phyloP scores from a whole-genome alignment of 2,888 invertebrate genomes.

The Nezara viridula region DNA sequence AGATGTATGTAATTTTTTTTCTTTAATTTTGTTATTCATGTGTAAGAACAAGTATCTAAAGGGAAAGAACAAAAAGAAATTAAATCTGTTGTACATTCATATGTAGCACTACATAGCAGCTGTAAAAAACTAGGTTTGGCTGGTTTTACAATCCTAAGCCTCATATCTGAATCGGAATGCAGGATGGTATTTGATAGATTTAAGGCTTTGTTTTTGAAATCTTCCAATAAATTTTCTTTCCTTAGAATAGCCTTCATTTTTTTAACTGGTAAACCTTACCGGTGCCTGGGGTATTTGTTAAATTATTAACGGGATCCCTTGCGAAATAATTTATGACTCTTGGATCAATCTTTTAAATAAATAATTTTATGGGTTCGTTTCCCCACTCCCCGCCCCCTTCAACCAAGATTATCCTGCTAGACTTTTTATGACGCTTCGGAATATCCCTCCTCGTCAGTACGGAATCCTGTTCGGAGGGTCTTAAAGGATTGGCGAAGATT shows the following conservation, averaged over 20 bases:
- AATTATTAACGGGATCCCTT: neutral
- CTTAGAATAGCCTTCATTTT: neutral
- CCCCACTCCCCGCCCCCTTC: neutral
- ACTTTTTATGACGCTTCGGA: neutral
- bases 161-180: too few species aligned
- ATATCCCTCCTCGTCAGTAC: neutral
- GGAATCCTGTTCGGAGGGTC: neutral
- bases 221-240: neutral
- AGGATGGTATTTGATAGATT: too few species aligned
- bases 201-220: too few species aligned
- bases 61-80: too few species aligned
- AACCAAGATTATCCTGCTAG: neutral
- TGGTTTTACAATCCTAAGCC: too few species aligned
- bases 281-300: neutral
- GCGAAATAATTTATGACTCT: too few species aligned
- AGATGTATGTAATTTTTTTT: too few species aligned
- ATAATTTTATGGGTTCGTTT: neutral
- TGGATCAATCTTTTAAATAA: neutral
- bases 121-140: too few species aligned
- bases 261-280: neutral
- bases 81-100: too few species aligned
- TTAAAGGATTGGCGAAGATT: neutral
- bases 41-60: too few species aligned
- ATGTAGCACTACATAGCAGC: too few species aligned
- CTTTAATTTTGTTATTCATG: too few species aligned